These are phyloP conservation scores for Miniopterus natalensis DNA, from an alignment of 2,113 vertebrate genomes.

Conservation along the genomic window DNA sequence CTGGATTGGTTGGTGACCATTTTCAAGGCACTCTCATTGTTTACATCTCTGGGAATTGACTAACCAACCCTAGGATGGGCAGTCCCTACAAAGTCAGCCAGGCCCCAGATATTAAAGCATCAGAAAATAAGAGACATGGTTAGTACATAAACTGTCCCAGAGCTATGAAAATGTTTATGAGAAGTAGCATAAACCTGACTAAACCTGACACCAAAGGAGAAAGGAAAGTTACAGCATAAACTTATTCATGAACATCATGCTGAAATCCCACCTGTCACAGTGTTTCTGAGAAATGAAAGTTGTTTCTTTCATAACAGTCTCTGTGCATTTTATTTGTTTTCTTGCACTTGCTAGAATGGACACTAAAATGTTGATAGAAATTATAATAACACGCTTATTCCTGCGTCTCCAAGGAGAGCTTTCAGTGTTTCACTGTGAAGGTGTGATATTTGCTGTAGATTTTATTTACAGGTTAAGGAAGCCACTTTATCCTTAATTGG, in stretches of 20 bases:
- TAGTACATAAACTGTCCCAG: neutral
- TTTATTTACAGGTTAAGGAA: neutral
- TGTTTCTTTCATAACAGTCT: neutral
- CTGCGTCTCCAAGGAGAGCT: neutral
- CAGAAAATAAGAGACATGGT: neutral
- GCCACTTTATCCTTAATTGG: neutral
- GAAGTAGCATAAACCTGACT: neutral
- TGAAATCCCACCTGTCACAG: neutral
- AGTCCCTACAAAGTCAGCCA: neutral
- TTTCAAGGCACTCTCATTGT: neutral
- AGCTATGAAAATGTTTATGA: neutral
- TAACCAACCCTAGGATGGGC: too few species aligned
- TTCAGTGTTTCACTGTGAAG: neutral
- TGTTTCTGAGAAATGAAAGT: neutral
- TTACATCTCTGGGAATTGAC: neutral
- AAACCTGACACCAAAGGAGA: neutral
- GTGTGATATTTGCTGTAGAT: neutral
- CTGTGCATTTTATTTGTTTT: neutral
- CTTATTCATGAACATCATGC: neutral
- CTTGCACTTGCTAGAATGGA: neutral
- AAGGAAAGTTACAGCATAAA: neutral
- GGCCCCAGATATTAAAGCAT: neutral
- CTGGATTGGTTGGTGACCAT: neutral
- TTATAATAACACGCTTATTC: neutral
- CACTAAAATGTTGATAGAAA: slow-evolving; percentile 22